Conservation (phyloP, 1,140 invertebrate genomes). For the Mactra quadrangularis region DNA sequence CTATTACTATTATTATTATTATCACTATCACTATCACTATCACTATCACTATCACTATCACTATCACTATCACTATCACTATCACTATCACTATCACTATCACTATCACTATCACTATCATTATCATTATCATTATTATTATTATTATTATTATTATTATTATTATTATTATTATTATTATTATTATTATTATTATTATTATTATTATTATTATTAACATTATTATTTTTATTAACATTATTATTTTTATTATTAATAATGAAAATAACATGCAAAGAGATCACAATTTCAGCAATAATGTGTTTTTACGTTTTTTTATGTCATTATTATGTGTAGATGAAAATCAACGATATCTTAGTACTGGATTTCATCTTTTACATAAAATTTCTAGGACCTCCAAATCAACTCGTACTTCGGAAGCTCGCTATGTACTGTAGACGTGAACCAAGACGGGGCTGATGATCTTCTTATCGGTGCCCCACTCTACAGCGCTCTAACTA, state of each 20-base stretch:
- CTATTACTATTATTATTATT: background rate
- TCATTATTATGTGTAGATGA: too few species aligned
- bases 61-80: background rate
- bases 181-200: background rate
- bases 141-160: background rate
- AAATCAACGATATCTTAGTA: too few species aligned
- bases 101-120: background rate
- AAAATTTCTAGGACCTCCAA: constrained; percentile 35
- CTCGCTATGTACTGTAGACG: constrained; percentile 20
- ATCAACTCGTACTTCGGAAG: constrained; percentile 46
- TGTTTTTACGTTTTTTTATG: too few species aligned
- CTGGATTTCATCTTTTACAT: too few species aligned
- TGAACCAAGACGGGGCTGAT: constrained; percentile 39
- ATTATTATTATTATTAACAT: background rate
- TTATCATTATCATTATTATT: background rate
- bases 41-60: background rate
- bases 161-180: background rate
- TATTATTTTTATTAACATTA: too few species aligned
- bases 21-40: background rate
- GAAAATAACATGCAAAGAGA: too few species aligned
- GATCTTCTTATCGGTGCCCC: constrained; percentile 44
- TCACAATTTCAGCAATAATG: too few species aligned
- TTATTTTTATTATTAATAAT: too few species aligned
- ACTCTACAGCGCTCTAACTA: constrained; percentile 18
- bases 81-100: background rate